Evolutionary conservation across 2,888 invertebrate genomes (phyloP).

Genomic region (Hemaris fuciformis): DNA sequence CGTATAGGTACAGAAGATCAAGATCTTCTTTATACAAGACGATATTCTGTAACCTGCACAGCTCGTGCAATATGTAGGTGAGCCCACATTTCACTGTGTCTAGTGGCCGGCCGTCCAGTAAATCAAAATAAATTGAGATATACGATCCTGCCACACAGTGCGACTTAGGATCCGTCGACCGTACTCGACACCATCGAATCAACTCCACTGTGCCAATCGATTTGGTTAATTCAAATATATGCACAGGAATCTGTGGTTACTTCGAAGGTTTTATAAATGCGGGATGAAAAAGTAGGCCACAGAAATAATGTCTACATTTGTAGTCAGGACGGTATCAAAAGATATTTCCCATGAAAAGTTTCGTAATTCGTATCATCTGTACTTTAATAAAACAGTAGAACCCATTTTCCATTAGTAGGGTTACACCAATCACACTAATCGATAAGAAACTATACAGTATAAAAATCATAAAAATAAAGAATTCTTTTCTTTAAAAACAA

Average conservation of each 20-base stretch:
- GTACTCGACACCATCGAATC: neutral
- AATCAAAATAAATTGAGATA: slow-evolving; percentile 46
- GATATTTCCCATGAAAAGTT: too few species aligned
- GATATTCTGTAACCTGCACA: neutral
- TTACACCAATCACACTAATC: too few species aligned
- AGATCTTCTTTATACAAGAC: too few species aligned
- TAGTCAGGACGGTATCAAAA: too few species aligned
- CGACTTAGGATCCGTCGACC: neutral
- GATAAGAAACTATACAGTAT: too few species aligned
- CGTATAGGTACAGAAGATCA: neutral
- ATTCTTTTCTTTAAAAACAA: too few species aligned
- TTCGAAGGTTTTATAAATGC: neutral
- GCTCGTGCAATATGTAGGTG: neutral
- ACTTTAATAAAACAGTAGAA: too few species aligned
- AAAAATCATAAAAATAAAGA: too few species aligned
- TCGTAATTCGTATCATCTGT: too few species aligned
- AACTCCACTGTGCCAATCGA: neutral
- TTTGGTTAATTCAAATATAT: neutral
- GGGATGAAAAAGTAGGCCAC: too few species aligned
- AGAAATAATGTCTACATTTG: too few species aligned
- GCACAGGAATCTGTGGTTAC: neutral
- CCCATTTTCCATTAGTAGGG: too few species aligned
- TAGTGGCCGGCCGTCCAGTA: slow-evolving; percentile 25
- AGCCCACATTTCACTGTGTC: slow-evolving; percentile 17
- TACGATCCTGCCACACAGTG: slow-evolving; percentile 35